Percentiles rank a stretch among this genome's conserved stretches.
phyloP scores from a whole-genome alignment of 2,113 vertebrate species.

The Patagioenas fasciata region DNA sequence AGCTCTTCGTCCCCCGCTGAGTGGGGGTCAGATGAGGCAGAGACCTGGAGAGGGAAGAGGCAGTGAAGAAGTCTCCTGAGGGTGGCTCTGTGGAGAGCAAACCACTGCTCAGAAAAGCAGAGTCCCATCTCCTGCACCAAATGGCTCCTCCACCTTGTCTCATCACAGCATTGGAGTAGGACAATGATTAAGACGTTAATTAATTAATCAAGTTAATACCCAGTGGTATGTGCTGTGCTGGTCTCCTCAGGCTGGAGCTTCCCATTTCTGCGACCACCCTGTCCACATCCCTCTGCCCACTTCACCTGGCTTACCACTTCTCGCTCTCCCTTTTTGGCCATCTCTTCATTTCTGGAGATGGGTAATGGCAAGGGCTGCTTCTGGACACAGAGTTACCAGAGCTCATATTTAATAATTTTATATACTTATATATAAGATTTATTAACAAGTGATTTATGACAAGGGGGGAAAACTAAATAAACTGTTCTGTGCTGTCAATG shows the following conservation, averaged over 20 bases:
- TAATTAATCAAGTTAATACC: not conserved
- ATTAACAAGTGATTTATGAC: not conserved
- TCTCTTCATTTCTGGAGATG: not conserved
- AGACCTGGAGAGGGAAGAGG: conserved; percentile 67
- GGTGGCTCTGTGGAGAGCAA: not conserved
- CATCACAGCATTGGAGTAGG: not conserved
- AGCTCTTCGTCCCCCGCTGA: conserved; percentile 54
- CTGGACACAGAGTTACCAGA: not conserved
- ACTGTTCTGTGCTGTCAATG: not conserved
- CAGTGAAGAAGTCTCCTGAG: not conserved
- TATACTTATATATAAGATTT: not conserved
- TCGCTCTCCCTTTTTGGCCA: not conserved
- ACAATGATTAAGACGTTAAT: not conserved
- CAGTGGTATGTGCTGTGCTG: not conserved
- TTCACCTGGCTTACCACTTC: not conserved
- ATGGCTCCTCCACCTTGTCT: not conserved
- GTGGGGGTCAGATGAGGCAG: not conserved
- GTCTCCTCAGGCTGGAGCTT: not conserved
- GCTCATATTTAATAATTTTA: not conserved
- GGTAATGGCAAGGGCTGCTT: not conserved
- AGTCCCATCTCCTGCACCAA: not conserved
- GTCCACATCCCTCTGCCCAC: not conserved
- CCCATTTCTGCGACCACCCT: fast-evolving
- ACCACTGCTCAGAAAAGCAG: fast-evolving
- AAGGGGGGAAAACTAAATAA: not conserved